Conservation (phyloP, 64 coral and sea anemone genomes). For the Cladopsammia gracilis region DNA sequence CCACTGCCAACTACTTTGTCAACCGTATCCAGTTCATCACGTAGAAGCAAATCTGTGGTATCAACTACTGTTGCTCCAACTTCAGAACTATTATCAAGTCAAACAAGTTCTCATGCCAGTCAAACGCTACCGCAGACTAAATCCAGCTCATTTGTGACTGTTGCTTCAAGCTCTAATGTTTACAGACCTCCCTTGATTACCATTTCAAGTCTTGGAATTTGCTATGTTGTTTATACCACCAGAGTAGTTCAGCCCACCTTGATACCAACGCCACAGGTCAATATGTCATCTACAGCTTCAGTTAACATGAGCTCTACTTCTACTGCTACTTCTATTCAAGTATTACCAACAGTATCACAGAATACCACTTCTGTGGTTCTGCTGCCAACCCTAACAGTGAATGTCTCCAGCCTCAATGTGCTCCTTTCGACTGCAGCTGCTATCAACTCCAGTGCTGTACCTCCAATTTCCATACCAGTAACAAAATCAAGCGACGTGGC, state of each 20-base stretch:
- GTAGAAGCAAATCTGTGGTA: no score
- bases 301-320: background rate
- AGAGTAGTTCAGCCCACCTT: slow-evolving; percentile 45
- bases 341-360: background rate
- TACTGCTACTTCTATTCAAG: background rate
- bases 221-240: slow-evolving; percentile 84
- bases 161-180: background rate
- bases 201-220: slow-evolving; percentile 90
- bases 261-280: slow-evolving; percentile 12
- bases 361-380: background rate
- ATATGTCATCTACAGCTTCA: slow-evolving; percentile 9
- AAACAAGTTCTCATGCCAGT: background rate
- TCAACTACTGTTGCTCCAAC: background rate
- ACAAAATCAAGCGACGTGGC: background rate
- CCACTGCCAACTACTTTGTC: background rate
- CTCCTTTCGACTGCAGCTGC: background rate
- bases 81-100: background rate
- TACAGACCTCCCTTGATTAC: slow-evolving; percentile 67
- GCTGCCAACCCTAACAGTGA: background rate
- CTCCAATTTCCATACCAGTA: background rate
- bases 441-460: background rate
- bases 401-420: background rate
- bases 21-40: background rate
- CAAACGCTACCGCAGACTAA: background rate
- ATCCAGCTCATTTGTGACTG: background rate